Evolutionary conservation across 2,888 invertebrate species (phyloP).

Genomic region (Ommatoiulus sabulosus): DNA sequence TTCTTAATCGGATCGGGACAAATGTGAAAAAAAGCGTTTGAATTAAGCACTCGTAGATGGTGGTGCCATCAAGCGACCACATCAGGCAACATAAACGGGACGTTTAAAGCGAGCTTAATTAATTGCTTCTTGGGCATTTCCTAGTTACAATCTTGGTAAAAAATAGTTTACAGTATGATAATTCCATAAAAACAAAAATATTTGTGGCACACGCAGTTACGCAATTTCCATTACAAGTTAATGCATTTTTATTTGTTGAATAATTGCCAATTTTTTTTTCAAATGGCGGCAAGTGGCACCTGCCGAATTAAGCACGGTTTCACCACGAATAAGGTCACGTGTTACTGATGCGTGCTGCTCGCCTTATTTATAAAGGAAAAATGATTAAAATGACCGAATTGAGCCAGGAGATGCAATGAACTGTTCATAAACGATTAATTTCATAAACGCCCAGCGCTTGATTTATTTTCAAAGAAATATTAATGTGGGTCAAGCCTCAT

Average conservation of each 20-base stretch:
- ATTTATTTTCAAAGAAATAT: background rate
- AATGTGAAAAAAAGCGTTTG: background rate
- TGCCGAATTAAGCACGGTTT: background rate
- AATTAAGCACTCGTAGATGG: background rate
- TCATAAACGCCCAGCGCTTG: background rate
- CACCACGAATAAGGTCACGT: constrained; percentile 11
- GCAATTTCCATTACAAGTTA: background rate
- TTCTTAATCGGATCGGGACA: background rate
- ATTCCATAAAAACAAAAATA: too few species aligned
- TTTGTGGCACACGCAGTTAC: background rate
- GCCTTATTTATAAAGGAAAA: background rate
- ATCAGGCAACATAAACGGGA: background rate
- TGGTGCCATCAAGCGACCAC: background rate
- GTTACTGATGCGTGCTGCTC: background rate
- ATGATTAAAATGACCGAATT: background rate
- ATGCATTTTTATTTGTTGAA: background rate
- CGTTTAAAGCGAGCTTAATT: too few species aligned
- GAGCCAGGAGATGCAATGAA: constrained; percentile 10
- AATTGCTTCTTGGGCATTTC: too few species aligned
- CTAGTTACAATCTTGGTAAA: too few species aligned
- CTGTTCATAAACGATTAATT: constrained; percentile 25
- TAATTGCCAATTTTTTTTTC: background rate
- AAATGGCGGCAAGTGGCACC: background rate
- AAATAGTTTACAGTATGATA: too few species aligned
- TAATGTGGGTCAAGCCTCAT: background rate